A percentile compares a stretch with the other conserved stretches of the same genome.
Conservation (phyloP, 2,113 vertebrate species). For the Ceuthmochares aereus region DNA sequence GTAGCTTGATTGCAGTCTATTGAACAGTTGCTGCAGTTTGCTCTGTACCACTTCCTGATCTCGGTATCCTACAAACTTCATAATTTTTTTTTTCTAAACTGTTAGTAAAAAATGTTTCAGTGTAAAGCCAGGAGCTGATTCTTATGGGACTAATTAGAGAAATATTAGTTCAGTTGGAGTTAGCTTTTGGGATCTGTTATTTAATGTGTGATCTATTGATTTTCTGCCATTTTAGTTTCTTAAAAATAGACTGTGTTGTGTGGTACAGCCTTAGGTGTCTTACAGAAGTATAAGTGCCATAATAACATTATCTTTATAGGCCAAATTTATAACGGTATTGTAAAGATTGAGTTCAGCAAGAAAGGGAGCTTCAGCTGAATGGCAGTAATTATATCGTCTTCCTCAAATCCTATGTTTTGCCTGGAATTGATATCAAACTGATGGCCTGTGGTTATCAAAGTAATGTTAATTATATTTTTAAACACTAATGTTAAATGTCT, state of each 20-base stretch:
- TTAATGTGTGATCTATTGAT: not conserved
- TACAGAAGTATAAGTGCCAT: not conserved
- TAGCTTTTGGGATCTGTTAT: not conserved
- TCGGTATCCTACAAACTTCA: not conserved
- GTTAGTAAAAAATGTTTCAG: not conserved
- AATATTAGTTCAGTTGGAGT: not conserved
- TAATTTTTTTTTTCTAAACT: not conserved
- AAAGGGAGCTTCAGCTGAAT: not conserved
- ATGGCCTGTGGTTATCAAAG: not conserved
- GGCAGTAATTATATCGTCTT: not conserved
- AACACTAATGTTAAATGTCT: not conserved
- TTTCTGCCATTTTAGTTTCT: not conserved
- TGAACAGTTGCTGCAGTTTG: not conserved
- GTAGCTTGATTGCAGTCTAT: not conserved
- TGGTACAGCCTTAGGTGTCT: not conserved
- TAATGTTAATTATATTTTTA: not conserved
- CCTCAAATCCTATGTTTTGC: not conserved
- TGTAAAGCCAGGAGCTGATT: not conserved
- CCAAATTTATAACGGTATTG: fast-evolving
- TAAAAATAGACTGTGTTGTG: not conserved
- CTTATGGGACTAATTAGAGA: not conserved
- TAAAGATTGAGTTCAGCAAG: not conserved
- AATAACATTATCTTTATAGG: not conserved
- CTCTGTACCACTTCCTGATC: not conserved
- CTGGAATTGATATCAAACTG: not conserved